phyloP scores from a whole-genome alignment of 1,140 invertebrate genomes.

The Dermatophagoides farinae region DNA sequence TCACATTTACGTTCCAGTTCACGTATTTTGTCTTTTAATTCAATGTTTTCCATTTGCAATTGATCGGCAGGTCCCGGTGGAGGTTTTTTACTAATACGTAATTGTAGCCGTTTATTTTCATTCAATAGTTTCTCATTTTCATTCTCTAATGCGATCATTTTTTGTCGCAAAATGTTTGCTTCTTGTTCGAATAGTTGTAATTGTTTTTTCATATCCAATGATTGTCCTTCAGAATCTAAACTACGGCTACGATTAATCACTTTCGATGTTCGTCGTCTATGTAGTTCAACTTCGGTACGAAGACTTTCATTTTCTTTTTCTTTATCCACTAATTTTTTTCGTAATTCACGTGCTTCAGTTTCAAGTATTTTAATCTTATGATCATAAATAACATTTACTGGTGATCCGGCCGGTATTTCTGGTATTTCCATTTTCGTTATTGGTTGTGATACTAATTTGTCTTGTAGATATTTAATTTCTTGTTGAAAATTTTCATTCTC shows the following conservation, averaged over 20 bases:
- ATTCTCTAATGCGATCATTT: conserved; percentile 39
- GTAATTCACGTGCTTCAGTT: conserved; percentile 45
- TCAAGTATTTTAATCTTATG: conserved; percentile 40
- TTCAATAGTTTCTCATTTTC: conserved; percentile 48
- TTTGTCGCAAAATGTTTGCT: conserved; percentile 38
- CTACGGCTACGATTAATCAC: conserved; percentile 27
- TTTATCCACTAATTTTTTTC: conserved; percentile 57
- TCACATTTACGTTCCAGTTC: conserved; percentile 41
- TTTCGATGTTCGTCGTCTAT: conserved; percentile 28
- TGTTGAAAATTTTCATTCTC: conserved; percentile 47
- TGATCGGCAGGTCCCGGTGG: conserved; percentile 22
- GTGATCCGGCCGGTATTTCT: conserved; percentile 12
- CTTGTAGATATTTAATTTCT: conserved; percentile 51
- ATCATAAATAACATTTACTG: conserved; percentile 29
- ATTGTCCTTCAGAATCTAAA: conserved; percentile 29
- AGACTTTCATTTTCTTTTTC: conserved; percentile 55
- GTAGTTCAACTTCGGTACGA: conserved; percentile 42
- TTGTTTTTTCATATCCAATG: conserved; percentile 44
- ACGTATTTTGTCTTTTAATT: conserved; percentile 36
- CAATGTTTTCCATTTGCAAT: conserved; percentile 30
- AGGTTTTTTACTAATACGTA: conserved; percentile 22
- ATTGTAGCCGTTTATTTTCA: conserved; percentile 43
- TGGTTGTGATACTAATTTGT: conserved; percentile 33
- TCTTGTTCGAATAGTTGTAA: conserved; percentile 50
- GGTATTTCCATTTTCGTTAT: conserved; percentile 18